Base-by-base conservation (phyloP, 1,140 invertebrate species). In the Heliothis virescens region DNA sequence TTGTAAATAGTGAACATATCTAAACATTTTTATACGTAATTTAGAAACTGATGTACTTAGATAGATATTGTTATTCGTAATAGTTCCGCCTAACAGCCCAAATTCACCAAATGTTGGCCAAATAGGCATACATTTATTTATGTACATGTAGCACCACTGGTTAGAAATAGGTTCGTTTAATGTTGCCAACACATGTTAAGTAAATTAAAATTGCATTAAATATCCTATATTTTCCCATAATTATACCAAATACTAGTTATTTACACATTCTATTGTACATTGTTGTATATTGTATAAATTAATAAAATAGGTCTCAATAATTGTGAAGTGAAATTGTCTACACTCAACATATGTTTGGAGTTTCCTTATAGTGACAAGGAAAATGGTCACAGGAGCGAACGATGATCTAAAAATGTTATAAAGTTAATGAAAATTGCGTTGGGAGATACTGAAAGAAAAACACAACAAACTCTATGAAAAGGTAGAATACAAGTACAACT, bases 1-100 rank as follows among this genome's bases (percentile, higher is more conserved):
- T 4, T 71, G 67, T 71, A 71, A 52, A 71, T 71, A 71, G 18
- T 71, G 47, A 71, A 71, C 67, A 71, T 71, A 71, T 71, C 67
- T 71, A 71, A 52, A 71, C 12, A 71, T 71, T 71, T 71, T 71
- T 15, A 71, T 71, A 53, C 67, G 67, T 71, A 53, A 71, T 12
- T 65, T 65, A 47, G 48, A 26, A 15, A 13, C 13, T 69, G 9
- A 69, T 53, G 15, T 11, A 69, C 3, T 53, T 12, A 53, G 21
- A 7, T 53, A 29, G 10, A 26, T 47, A 18, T 65, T n/a, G 16
- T 18, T 48, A 65, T 52, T 53, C 11, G 9, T 69, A 69, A 69
- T 16, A 52, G 21, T 53, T 69, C 65, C 65, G 65, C 65, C 65
- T 69, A 52, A 52, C 15, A 15, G 65, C 13, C 7, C 48, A 34